A percentile compares a stretch with the other conserved stretches of the same genome.
Evolutionary conservation across 2,113 vertebrate species (phyloP).

Genomic region (Condylura cristata): DNA sequence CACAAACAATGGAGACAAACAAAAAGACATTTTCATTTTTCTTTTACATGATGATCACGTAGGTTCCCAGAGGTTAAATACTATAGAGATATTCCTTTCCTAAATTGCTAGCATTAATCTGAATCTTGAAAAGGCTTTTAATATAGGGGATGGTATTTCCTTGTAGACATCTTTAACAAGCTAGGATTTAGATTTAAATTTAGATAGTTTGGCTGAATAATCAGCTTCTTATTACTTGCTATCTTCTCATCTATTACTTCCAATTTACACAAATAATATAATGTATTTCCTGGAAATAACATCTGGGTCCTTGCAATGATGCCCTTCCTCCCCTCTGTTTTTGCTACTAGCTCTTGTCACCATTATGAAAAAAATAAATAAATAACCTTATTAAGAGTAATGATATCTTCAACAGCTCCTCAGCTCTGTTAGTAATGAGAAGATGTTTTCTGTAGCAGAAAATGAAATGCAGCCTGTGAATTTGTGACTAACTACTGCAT

Average conservation of each 20-base stretch:
- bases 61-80: conserved; percentile 40
- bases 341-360: background rate
- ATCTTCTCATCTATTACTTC: background rate
- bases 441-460: background rate
- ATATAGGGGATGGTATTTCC: conserved; percentile 21
- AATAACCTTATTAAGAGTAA: conserved; percentile 53
- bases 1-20: conserved; percentile 20
- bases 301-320: background rate
- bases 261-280: conserved; percentile 42
- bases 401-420: background rate
- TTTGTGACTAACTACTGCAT: background rate
- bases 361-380: conserved; percentile 47
- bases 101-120: conserved; percentile 39
- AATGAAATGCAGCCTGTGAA: background rate
- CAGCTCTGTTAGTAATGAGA: conserved; percentile 20
- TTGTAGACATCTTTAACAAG: background rate
- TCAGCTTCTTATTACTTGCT: conserved; percentile 33
- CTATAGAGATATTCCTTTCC: conserved; percentile 1
- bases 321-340: background rate
- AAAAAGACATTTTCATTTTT: background rate
- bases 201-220: background rate
- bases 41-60: background rate
- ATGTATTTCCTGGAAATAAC: background rate
- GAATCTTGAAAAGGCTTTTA: conserved; percentile 50
- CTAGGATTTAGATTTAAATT: conserved; percentile 53